Percentiles rank a stretch among this genome's conserved stretches.
phyloP scores from a whole-genome alignment of 2,797 vertebrate species.

The Carduelis carduelis region DNA sequence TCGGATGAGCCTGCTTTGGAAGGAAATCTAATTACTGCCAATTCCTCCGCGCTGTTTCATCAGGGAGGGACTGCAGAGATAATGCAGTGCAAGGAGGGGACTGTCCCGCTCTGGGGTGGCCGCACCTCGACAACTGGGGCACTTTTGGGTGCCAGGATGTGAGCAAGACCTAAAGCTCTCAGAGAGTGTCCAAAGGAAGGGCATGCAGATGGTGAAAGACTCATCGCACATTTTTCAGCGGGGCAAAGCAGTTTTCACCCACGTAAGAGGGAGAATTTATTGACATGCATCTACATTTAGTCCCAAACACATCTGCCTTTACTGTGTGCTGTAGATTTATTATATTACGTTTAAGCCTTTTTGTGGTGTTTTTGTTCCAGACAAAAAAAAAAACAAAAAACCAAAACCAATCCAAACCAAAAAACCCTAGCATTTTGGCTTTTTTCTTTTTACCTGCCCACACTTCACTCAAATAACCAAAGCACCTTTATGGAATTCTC shows the following conservation, averaged over 20 bases:
- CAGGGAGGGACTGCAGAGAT: background rate
- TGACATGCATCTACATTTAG: fast-evolving
- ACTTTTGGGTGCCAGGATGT: background rate
- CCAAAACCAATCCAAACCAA: background rate
- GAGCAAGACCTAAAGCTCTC: background rate
- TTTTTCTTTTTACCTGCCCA: background rate
- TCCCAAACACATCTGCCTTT: background rate
- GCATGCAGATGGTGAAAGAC: background rate
- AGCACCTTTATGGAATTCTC: background rate
- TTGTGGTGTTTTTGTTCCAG: background rate
- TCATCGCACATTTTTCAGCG: fast-evolving
- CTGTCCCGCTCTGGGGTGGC: background rate
- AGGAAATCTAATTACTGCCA: background rate
- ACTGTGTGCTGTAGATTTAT: background rate
- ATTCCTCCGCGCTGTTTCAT: background rate
- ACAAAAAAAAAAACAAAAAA: background rate
- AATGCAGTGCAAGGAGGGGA: background rate
- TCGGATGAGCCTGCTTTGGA: background rate
- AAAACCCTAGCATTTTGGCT: background rate
- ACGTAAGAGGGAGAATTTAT: background rate
- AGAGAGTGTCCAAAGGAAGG: background rate
- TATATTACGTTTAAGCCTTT: background rate
- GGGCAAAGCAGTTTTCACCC: background rate
- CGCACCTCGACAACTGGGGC: background rate
- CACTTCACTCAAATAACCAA: background rate